Evolutionary conservation across 2,888 invertebrate species (phyloP).

Genomic region (Hydrotaea diabolus): DNA sequence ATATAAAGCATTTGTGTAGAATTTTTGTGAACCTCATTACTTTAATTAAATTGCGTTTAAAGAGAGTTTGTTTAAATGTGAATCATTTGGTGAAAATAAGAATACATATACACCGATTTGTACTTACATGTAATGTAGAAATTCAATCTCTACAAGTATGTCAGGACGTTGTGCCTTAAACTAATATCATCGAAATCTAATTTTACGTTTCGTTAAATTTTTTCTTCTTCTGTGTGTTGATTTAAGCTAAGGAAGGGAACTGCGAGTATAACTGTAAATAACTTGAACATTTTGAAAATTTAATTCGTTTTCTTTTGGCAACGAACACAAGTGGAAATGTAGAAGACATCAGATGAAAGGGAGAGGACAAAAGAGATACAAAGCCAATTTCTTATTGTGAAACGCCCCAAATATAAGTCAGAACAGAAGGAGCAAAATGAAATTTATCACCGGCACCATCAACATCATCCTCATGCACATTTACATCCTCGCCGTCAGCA

Average conservation of each 20-base stretch:
- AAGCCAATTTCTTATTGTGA: slow-evolving; percentile 58
- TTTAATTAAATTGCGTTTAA: too few species aligned
- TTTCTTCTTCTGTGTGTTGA: neutral
- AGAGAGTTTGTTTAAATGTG: too few species aligned
- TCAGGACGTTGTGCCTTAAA: slow-evolving; percentile 17
- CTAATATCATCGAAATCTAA: slow-evolving; percentile 17
- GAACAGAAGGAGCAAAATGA: slow-evolving; percentile 20
- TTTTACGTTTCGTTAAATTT: slow-evolving; percentile 4
- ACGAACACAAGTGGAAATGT: neutral
- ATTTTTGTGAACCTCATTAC: too few species aligned
- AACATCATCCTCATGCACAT: slow-evolving; percentile 12
- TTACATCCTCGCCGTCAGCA: slow-evolving; percentile 1
- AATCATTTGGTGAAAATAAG: neutral
- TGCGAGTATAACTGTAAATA: slow-evolving; percentile 30
- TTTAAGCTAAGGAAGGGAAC: neutral
- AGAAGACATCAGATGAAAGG: neutral
- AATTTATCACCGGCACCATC: slow-evolving; percentile 49
- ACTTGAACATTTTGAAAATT: slow-evolving; percentile 36
- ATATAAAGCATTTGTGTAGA: too few species aligned
- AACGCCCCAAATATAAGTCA: slow-evolving; percentile 62
- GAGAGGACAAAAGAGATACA: slow-evolving; percentile 4
- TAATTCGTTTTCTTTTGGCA: slow-evolving; percentile 29
- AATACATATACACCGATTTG: neutral
- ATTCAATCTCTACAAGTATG: neutral
- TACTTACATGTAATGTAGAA: neutral